phyloP scores from a whole-genome alignment of 2,113 vertebrate species.

The Drymodes brunneopygia region DNA sequence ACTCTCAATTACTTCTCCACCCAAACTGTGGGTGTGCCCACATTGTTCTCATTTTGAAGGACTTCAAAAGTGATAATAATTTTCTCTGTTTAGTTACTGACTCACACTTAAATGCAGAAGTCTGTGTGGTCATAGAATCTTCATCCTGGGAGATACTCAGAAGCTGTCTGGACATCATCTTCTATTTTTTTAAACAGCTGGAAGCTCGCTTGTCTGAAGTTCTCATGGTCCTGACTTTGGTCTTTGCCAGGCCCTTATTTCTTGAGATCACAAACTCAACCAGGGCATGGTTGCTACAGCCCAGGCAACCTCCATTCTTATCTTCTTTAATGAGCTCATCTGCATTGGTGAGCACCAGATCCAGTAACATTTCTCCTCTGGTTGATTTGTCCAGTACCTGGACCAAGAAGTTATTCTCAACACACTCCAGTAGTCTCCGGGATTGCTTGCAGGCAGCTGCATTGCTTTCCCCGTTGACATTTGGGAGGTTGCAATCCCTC shows the following conservation, averaged over 20 bases:
- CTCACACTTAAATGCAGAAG: neutral
- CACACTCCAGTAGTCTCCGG: neutral
- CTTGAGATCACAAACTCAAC: neutral
- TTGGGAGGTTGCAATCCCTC: neutral
- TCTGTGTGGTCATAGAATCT: neutral
- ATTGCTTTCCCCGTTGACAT: neutral
- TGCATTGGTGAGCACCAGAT: neutral
- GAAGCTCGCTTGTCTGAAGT: neutral
- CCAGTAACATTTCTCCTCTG: neutral
- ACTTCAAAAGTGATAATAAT: neutral
- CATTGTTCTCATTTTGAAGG: neutral
- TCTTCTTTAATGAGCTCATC: neutral
- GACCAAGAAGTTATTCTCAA: neutral
- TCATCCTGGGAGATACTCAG: neutral
- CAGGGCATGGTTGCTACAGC: accelerated
- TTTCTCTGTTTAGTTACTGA: neutral
- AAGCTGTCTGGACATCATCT: neutral
- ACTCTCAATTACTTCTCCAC: neutral
- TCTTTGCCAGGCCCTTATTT: neutral
- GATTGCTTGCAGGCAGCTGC: neutral
- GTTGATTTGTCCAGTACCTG: neutral
- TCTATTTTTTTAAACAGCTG: neutral
- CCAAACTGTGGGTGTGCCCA: neutral
- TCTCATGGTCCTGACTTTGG: neutral
- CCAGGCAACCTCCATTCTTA: neutral